Evolutionary conservation across 2,113 vertebrate genomes (phyloP).

Genomic region (Amblyopsis rosae): DNA sequence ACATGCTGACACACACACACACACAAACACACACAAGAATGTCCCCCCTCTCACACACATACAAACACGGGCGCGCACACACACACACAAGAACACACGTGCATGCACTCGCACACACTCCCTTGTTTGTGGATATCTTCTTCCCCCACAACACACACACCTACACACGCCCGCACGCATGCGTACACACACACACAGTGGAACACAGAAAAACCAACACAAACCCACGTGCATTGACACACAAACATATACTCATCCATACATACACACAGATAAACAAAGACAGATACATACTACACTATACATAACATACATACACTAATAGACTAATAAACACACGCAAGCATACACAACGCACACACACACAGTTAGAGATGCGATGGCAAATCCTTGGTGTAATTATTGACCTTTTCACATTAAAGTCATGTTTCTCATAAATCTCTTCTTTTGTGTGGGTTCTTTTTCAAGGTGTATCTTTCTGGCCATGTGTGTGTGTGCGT

Average conservation of each 20-base stretch:
- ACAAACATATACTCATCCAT: background rate
- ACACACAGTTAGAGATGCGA: background rate
- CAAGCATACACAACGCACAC: constrained; percentile 7
- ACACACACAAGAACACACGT: background rate
- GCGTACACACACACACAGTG: background rate
- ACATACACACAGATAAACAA: background rate
- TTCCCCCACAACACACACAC: constrained; percentile 2
- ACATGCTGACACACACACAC: constrained; percentile 23
- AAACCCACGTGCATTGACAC: constrained; percentile 2
- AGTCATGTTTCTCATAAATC: constrained; percentile 67
- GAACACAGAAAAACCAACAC: background rate
- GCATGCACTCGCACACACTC: background rate
- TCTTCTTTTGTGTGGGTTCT: constrained; percentile 56
- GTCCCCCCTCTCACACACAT: background rate
- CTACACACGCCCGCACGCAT: background rate
- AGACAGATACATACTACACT: background rate
- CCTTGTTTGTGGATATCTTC: no score
- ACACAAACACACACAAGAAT: background rate
- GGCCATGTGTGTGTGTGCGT: constrained; percentile 13
- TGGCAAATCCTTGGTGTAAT: constrained; percentile 53
- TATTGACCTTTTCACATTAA: constrained; percentile 69
- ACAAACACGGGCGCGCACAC: background rate
- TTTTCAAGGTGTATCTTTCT: constrained; percentile 35
- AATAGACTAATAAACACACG: background rate
- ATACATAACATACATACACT: no score